Conservation (phyloP, 1,140 invertebrate genomes). For the Trissolcus basalis region DNA sequence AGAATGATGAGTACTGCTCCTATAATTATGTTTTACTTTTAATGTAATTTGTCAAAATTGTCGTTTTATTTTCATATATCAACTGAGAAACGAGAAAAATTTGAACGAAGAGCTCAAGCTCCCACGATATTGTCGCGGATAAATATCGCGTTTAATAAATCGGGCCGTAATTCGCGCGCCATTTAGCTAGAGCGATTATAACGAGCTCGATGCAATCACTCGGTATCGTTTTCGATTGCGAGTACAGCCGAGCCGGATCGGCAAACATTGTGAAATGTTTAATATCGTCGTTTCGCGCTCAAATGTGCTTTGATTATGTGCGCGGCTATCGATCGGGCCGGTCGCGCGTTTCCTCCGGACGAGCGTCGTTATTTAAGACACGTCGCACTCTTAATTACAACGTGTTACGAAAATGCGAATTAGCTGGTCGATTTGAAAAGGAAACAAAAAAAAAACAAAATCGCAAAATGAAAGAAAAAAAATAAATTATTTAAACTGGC, state of each 20-base stretch:
- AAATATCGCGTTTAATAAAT: conserved; percentile 33
- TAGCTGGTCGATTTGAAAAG: conserved; percentile 7
- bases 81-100: background rate
- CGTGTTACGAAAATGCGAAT: conserved; percentile 20
- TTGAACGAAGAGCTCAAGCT: conserved; percentile 2
- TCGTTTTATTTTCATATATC: too few species aligned
- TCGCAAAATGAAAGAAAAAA: background rate
- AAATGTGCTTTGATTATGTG: conserved; percentile 29
- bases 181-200: conserved; percentile 46
- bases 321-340: conserved; percentile 12
- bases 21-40: too few species aligned
- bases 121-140: conserved; percentile 46
- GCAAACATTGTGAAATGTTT: conserved; percentile 37
- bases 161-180: conserved; percentile 36
- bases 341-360: conserved; percentile 7
- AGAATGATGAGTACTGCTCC: too few species aligned
- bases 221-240: conserved; percentile 29
- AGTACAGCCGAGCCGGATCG: conserved; percentile 21
- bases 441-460: conserved; percentile 6
- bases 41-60: too few species aligned
- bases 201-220: conserved; percentile 39
- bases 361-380: conserved; percentile 4
- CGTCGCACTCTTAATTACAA: conserved; percentile 12
- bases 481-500: conserved; percentile 3
- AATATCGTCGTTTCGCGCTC: conserved; percentile 13